Evolutionary conservation across 2,888 invertebrate species (phyloP), one percentile per base, ranked within the genome.

Genomic region (Lottia gigantea): DNA sequence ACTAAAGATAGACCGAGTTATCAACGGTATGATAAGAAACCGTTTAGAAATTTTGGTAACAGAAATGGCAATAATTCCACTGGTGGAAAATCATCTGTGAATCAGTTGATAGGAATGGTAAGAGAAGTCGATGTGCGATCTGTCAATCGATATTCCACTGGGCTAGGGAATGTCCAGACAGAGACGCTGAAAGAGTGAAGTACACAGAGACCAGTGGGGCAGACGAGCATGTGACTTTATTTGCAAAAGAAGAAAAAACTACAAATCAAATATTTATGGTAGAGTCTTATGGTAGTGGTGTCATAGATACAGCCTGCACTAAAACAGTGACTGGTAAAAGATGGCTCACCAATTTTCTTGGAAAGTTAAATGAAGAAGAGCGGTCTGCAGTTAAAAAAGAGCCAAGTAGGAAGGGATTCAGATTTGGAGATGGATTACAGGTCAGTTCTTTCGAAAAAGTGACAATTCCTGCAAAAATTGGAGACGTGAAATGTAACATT

Each of bases 401-500:
- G 8, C 12, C 15, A 45, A 69, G 71, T 46, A 23, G 40, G 23
- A 69, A 64, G 19, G 16, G 23, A 8, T 71, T 71, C 47, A 68
- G 49, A 31, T 74, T 74, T 71, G 74, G 69, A 49, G 71, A 71
- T 69, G 71, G 71, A 49, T 64, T 31, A 15, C 62, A 69, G 23
- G 49, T 68, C n/a, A 46, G 45, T 16, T 67, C 67, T 2, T 45
- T 46, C 16, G 26, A 71, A 46, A 68, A 68, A 40, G 71, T 71
- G n/a, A 64, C 15, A 0, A 19, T 71, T 23, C 74, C 71, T 23
- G 71, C 66, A 14, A 45, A 46, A 19, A 67, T 74, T 61, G 71
- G 66, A 8, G n/a, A 25, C 11, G 64, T 46, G n/a, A 66, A 62
- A 62, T 71, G 68, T 49, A n/a, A 65, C 25, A 68, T 66, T 40